Evolutionary conservation across 2,888 invertebrate genomes (phyloP).

Genomic region (Platypus cylindrus): DNA sequence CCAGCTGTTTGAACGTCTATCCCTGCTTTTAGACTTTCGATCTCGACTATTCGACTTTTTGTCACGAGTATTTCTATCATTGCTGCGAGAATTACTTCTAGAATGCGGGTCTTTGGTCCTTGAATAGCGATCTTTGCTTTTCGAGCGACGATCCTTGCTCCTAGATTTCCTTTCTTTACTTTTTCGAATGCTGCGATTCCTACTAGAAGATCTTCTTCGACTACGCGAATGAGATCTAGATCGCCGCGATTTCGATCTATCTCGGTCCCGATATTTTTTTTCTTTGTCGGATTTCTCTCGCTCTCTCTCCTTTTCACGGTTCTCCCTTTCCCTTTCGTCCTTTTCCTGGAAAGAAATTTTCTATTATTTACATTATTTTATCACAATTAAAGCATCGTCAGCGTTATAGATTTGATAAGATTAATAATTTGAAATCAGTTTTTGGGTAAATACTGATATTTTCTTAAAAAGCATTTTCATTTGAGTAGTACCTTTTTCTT

Average conservation of each 20-base stretch:
- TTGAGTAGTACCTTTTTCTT: conserved; percentile 55
- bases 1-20: conserved; percentile 19
- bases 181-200: conserved; percentile 8
- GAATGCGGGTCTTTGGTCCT: conserved; percentile 8
- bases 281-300: conserved; percentile 32
- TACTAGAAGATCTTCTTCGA: conserved; percentile 13
- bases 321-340: conserved; percentile 52
- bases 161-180: conserved; percentile 20
- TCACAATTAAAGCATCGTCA: no score
- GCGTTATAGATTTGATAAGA: no score
- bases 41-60: conserved; percentile 19
- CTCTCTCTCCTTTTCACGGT: conserved; percentile 35
- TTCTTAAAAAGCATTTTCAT: no score
- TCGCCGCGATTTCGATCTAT: conserved; percentile 29
- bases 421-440: no score
- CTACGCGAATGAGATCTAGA: conserved; percentile 26
- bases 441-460: no score
- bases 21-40: conserved; percentile 18
- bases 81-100: conserved; percentile 15
- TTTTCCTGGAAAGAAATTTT: conserved; percentile 50
- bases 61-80: no score
- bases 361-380: no score
- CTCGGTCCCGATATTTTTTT: conserved; percentile 38
- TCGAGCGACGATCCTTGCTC: conserved; percentile 21
- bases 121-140: conserved; percentile 16